A percentile compares a stretch with the other conserved stretches of the same genome.
Conservation (phyloP, 2,888 invertebrate genomes). For the Dynastes grantii region DNA sequence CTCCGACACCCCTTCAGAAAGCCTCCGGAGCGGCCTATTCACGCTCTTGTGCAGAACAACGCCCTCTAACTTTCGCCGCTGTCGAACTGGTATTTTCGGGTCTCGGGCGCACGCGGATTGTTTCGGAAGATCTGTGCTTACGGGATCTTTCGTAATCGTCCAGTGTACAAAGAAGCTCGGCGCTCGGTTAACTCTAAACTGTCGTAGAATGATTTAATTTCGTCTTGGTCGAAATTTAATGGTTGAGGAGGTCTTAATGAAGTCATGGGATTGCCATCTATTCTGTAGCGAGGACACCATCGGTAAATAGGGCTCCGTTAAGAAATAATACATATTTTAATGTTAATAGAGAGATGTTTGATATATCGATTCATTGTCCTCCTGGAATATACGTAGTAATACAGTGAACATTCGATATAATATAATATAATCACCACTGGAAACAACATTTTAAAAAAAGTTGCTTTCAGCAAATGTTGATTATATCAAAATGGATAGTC, state of each 20-base stretch:
- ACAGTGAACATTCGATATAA: too few species aligned
- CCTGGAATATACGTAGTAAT: too few species aligned
- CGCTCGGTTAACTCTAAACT: background rate
- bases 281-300: background rate
- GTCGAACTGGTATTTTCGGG: slow-evolving; percentile 4
- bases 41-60: slow-evolving; percentile 1
- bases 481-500: too few species aligned
- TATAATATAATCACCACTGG: too few species aligned
- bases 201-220: slow-evolving; percentile 21
- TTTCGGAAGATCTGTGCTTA: background rate
- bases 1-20: background rate
- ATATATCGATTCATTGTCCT: too few species aligned
- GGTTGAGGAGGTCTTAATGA: slow-evolving; percentile 7
- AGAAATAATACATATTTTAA: background rate
- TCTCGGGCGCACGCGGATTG: background rate
- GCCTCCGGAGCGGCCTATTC: background rate
- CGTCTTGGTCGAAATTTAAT: slow-evolving; percentile 17
- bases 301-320: background rate
- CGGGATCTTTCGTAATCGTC: background rate
- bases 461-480: too few species aligned
- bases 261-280: background rate
- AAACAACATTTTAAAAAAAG: too few species aligned
- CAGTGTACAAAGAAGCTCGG: background rate
- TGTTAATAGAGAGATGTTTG: too few species aligned
- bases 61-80: background rate